phyloP scores from a whole-genome alignment of 2,888 invertebrate genomes.

The Eilema sororculum region DNA sequence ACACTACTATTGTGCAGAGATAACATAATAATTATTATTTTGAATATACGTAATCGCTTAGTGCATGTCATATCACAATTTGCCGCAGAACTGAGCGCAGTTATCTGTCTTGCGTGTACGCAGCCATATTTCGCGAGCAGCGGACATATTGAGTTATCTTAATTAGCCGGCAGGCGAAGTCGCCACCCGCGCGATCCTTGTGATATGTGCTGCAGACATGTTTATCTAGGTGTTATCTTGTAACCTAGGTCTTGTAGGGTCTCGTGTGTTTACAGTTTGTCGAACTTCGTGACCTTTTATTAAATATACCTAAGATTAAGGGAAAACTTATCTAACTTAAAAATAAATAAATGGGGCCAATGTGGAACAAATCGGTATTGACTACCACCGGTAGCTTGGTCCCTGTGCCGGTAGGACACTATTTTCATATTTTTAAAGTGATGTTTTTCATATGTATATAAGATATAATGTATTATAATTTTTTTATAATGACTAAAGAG shows the following conservation, averaged over 20 bases:
- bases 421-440: no score
- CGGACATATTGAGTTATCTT: constrained; percentile 70
- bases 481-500: no score
- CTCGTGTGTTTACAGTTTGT: constrained; percentile 26
- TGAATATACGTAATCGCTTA: constrained; percentile 28
- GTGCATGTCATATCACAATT: constrained; percentile 60
- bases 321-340: not conserved
- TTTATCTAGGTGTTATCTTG: constrained; percentile 47
- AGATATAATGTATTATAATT: no score
- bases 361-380: no score
- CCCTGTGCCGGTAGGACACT: no score
- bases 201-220: constrained; percentile 42
- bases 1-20: not conserved
- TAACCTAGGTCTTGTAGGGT: constrained; percentile 42
- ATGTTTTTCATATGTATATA: no score
- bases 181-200: constrained; percentile 61
- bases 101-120: constrained; percentile 63
- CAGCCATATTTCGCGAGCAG: constrained; percentile 61
- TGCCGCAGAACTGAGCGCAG: constrained; percentile 51
- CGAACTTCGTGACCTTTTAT: not conserved
- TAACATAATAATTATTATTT: not conserved
- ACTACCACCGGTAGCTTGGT: no score
- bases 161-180: constrained; percentile 61
- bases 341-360: no score
- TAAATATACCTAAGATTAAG: not conserved